These are phyloP conservation scores for Napeogenes inachia DNA, from an alignment of 2,888 invertebrate species.

Conservation along the genomic window DNA sequence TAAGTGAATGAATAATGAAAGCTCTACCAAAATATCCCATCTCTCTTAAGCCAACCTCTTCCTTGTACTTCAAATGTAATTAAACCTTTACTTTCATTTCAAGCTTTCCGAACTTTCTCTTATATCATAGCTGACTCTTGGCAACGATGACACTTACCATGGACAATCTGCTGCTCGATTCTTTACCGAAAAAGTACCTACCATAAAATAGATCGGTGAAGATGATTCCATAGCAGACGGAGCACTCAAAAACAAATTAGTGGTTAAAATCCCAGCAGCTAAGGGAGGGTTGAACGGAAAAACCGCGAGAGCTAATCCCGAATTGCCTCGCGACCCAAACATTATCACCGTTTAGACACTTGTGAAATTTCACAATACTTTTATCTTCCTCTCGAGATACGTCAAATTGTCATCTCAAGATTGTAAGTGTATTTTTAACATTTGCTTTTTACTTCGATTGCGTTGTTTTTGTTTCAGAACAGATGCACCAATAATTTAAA, in stretches of 20 bases:
- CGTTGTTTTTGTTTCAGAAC: too few relatives aligned
- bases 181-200: neutral
- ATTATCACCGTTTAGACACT: conserved; percentile 4
- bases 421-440: neutral
- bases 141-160: too few relatives aligned
- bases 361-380: conserved; percentile 8
- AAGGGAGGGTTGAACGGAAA: conserved; percentile 26
- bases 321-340: conserved; percentile 9
- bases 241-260: conserved; percentile 22
- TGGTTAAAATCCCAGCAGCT: conserved; percentile 24
- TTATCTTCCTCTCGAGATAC: conserved; percentile 8
- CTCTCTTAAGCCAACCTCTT: too few relatives aligned
- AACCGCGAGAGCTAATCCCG: conserved; percentile 17
- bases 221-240: conserved; percentile 21
- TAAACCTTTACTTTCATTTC: too few relatives aligned
- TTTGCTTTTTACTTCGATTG: too few relatives aligned
- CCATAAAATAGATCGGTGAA: neutral
- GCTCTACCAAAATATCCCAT: too few relatives aligned
- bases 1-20: too few relatives aligned
- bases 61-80: too few relatives aligned
- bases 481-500: too few relatives aligned
- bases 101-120: too few relatives aligned
- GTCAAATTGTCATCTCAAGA: conserved; percentile 5
- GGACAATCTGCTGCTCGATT: neutral
- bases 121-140: too few relatives aligned